Evolutionary conservation across 2,797 vertebrate species (phyloP), one percentile per base, ranked within the genome.

Genomic region (Acrossocheilus wenchowensis): DNA sequence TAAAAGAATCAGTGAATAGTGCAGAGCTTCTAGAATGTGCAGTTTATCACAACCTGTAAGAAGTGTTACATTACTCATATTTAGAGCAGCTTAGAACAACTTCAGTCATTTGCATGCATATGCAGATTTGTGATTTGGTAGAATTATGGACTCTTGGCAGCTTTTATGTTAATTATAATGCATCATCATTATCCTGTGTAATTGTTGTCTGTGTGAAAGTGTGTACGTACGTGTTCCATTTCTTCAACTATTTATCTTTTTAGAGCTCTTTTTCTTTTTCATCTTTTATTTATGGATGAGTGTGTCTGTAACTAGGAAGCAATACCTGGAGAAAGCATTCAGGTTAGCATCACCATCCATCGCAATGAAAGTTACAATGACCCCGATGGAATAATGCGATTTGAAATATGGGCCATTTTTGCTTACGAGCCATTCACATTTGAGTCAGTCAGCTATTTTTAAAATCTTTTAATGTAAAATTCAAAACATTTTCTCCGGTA

Each of bases 121-220:
- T 48, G 45, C 68, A 73, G 82, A 78, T 79, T 48, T 71, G 21
- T 54, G 26, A 39, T 64, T 78, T 23, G 30, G 54, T 45, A 43
- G 75, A 85, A 79, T 85, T 60, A 79, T 85, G 75, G 66, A 79
- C 75, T 84, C 60, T 77, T 60, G 45, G 62, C 43, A 39, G 83
- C 77, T 79, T 85, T 85, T 71, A 71, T 85, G 66, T 36, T 85
- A 80, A 79, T 85, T 85, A 79, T 72, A 85, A 71, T 85, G 77
- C 52, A 79, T 60, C 77, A 72, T 85, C 84, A 85, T 85, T 85
- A 85, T 71, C 64, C n/a, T 10, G 71, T 54, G 43, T 73, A 78
- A 83, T 87, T 78, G 62, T 71, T 78, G 50, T 62, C 39, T 87
- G 52, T 30, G 23, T 68, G 79, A 77, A 68, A 78, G 83, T 50